These are phyloP conservation scores for Phoebastria nigripes DNA, from an alignment of 2,797 vertebrate species.

Conservation along the genomic window DNA sequence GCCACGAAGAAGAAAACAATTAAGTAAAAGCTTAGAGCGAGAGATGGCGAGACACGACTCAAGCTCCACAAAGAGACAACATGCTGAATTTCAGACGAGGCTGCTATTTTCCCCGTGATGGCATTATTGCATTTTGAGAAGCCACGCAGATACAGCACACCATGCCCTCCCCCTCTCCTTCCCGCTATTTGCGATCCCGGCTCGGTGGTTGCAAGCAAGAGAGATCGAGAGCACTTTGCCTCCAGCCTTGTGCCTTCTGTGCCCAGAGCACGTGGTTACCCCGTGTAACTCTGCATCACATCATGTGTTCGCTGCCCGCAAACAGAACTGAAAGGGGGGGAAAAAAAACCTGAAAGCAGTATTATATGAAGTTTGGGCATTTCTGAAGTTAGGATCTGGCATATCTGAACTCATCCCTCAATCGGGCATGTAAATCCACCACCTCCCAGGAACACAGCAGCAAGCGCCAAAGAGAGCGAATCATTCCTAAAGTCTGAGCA, in stretches of 20 bases:
- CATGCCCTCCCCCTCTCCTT: neutral
- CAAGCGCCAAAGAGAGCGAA: rapidly evolving
- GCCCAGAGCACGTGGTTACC: neutral
- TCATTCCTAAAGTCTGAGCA: neutral
- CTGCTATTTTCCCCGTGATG: neutral
- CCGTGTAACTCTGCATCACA: rapidly evolving
- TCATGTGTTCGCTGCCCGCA: rapidly evolving
- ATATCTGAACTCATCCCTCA: neutral
- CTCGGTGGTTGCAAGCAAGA: rapidly evolving
- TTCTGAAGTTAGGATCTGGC: neutral
- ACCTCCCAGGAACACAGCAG: neutral
- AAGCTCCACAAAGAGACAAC: neutral
- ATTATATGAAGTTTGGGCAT: rapidly evolving
- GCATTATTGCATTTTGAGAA: neutral
- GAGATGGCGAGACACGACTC: neutral
- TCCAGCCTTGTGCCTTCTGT: neutral
- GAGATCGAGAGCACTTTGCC: neutral
- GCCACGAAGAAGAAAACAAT: neutral
- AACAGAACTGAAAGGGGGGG: neutral
- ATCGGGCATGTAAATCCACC: rapidly evolving
- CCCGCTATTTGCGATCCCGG: rapidly evolving
- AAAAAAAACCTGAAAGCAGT: neutral
- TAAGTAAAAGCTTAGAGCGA: neutral
- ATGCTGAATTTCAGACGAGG: neutral
- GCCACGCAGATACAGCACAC: neutral